Evolutionary conservation across 2,888 invertebrate genomes (phyloP).

Genomic region (Urechis unicinctus): DNA sequence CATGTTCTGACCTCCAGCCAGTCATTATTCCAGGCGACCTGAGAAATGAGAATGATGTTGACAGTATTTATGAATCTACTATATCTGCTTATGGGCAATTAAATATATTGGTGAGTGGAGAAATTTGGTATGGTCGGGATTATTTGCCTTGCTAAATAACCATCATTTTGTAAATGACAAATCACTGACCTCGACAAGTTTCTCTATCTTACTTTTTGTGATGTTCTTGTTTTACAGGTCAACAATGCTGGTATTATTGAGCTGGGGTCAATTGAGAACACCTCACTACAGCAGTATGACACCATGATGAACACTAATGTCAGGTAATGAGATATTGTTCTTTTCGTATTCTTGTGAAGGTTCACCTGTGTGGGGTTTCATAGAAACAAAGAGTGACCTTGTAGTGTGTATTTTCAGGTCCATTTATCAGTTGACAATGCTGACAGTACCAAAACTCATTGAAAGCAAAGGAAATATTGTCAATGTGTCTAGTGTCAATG

Average conservation of each 20-base stretch:
- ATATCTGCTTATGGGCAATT: constrained; percentile 36
- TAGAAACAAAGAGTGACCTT: no score
- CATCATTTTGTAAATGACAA: neutral
- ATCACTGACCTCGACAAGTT: neutral
- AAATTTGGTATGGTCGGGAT: neutral
- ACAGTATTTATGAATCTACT: constrained; percentile 31
- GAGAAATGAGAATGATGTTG: constrained; percentile 33
- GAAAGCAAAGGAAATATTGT: constrained; percentile 57
- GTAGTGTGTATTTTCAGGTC: no score
- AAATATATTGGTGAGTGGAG: constrained; percentile 38
- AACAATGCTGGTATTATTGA: constrained; percentile 83
- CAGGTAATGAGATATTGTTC: no score
- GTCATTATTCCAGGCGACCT: constrained; percentile 49
- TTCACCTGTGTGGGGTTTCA: no score
- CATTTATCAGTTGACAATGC: constrained; percentile 64
- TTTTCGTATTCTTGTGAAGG: no score
- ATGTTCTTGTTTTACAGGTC: constrained; percentile 28
- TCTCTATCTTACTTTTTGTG: neutral
- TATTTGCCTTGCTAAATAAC: neutral
- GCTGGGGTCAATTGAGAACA: constrained; percentile 76
- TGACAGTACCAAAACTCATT: constrained; percentile 79
- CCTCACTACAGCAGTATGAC: constrained; percentile 80
- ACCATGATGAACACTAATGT: constrained; percentile 84
- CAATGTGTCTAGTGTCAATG: constrained; percentile 91
- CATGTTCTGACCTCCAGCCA: constrained; percentile 26